These are phyloP conservation scores for Argyrosomus regius DNA, from an alignment of 2,797 vertebrate species.

Conservation along the genomic window DNA sequence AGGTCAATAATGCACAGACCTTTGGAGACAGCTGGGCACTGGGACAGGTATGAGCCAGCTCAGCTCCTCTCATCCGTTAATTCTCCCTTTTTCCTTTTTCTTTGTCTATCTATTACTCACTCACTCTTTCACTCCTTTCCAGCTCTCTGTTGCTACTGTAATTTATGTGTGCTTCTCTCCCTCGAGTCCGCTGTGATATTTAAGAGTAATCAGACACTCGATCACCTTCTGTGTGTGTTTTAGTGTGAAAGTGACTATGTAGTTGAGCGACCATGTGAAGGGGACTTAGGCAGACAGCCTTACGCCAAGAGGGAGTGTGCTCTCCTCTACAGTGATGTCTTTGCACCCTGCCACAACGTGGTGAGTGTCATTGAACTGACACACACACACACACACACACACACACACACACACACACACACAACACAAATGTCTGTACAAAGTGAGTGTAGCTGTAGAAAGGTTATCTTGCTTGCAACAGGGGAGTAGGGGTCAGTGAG, in stretches of 20 bases:
- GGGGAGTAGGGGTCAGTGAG: constrained; percentile 39
- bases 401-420: constrained; percentile 3
- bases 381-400: constrained; percentile 13
- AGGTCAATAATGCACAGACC: constrained; percentile 95
- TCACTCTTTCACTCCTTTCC: constrained; percentile 45
- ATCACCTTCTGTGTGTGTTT: constrained; percentile 79
- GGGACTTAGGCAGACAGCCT: constrained; percentile 95
- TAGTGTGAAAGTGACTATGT: constrained; percentile 94
- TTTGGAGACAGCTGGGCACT: constrained; percentile 98
- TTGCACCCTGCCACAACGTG: constrained; percentile 97
- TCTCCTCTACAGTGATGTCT: constrained; percentile 96
- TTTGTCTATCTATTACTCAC: constrained; percentile 42
- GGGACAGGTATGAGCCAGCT: constrained; percentile 89
- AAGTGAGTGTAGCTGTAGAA: constrained; percentile 42
- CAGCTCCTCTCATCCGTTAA: constrained; percentile 26
- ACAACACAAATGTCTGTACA: constrained; percentile 1
- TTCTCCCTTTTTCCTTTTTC: constrained; percentile 39
- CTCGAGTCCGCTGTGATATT: constrained; percentile 77
- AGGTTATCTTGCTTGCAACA: constrained; percentile 45
- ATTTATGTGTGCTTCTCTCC: constrained; percentile 66
- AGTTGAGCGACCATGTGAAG: constrained; percentile 93
- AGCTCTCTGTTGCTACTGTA: constrained; percentile 47
- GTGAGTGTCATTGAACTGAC: constrained; percentile 84
- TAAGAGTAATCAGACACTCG: constrained; percentile 80
- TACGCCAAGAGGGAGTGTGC: constrained; percentile 98